Evolutionary conservation across 2,888 invertebrate species (phyloP), one percentile per base, ranked within the genome.

Genomic region (Steinernema scapterisci): DNA sequence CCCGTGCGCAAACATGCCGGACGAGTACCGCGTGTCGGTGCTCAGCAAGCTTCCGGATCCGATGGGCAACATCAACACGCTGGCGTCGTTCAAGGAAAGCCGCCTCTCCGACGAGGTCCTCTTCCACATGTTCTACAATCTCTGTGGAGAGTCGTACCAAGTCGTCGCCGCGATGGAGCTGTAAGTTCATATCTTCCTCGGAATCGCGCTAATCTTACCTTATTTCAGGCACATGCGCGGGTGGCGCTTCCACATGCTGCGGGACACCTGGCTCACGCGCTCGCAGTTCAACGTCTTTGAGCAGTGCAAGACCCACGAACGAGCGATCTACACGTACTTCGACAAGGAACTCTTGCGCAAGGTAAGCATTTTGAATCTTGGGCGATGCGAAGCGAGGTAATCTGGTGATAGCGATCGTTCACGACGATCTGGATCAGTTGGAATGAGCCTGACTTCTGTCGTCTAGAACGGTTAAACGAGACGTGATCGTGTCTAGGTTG

Each of bases 1-100:
- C 16, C 63, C 63, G 16, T 63, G 63, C 63, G 38, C n/a, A n/a
- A 16, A 31, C 31, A n/a, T 38, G 7, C 63, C 63, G 31, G 63
- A 63, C 27, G 63, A 27, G 27, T 63, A 63, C 63, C 63, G 63
- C 63, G 63, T 63, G 27, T 63, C 63, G 16, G 63, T 63, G 16
- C 63, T 63, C 31, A 31, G 63, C 63, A 63, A 63, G 63, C 21
- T n/a, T 1, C 16, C 31, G 27, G 63, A 63, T 16, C 31, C 27
- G 16, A 31, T 31, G 7, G 63, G 63, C 31, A 16, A 27, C 7
- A 25, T 27, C 63, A 63, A 27, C 31, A 16, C 31, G 31, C 63
- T 63, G 1, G 16, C 31, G 6, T 5, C 63, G 31, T 63, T 63
- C 31, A 27, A 63, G 25, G 63, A 63, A n/a, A 25, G 7, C 3